phyloP scores from a whole-genome alignment of 2,113 vertebrate species.

The Trichechus manatus region DNA sequence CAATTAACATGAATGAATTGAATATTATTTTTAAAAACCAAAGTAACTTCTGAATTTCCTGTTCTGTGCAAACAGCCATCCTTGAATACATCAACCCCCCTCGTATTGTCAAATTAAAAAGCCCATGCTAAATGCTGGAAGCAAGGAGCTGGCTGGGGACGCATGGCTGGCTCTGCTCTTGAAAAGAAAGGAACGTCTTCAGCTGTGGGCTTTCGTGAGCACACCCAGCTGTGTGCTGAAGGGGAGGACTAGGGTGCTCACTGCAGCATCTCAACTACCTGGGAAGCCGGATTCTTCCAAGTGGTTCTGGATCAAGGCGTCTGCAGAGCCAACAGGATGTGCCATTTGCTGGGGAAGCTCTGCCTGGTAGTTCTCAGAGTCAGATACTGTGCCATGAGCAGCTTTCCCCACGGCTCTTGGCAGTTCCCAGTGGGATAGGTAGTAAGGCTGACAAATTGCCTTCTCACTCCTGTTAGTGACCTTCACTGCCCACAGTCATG shows the following conservation, averaged over 20 bases:
- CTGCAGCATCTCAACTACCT: not conserved
- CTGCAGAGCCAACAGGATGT: not conserved
- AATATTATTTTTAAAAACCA: conserved; percentile 23
- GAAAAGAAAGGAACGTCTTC: not conserved
- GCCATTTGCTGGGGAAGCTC: not conserved
- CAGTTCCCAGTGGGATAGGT: not conserved
- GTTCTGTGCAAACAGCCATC: not conserved
- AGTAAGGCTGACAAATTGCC: conserved; percentile 45
- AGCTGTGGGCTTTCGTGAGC: not conserved
- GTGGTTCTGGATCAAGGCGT: rapidly evolving
- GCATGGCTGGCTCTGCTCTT: not conserved
- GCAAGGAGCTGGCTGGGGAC: not conserved
- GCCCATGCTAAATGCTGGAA: not conserved
- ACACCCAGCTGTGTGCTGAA: not conserved
- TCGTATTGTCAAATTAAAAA: not conserved
- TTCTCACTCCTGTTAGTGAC: conserved; percentile 16
- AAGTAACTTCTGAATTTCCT: conserved; percentile 41
- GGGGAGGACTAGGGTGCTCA: too few species aligned
- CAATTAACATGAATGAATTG: conserved; percentile 20
- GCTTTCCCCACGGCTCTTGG: not conserved
- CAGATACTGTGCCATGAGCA: not conserved
- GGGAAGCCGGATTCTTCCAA: not conserved
- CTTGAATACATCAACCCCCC: not conserved
- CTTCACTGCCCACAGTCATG: not conserved
- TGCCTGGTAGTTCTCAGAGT: not conserved